Base-by-base conservation (phyloP, 1,140 invertebrate species). In the Drosophila oshimai region DNA sequence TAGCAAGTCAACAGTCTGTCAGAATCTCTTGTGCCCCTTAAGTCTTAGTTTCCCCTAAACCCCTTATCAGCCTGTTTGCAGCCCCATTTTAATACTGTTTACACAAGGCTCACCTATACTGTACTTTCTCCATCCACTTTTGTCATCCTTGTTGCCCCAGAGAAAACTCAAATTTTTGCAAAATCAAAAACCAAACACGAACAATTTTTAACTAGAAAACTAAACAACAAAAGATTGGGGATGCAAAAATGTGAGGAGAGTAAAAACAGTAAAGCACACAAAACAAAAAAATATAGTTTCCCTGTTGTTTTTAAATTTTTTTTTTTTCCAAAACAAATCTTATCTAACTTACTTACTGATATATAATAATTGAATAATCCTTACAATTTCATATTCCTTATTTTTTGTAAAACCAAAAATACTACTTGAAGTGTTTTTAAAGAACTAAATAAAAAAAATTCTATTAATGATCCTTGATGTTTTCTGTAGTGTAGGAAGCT, bases 11-110 rank as follows among this genome's bases (percentile, higher is more conserved):
- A 12, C 13, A 9, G 24, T 39, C 46, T 51, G 55, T 9, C 13
- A 6, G 0, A 2, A 29, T 13, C 6, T 1, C 18, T 33, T n/a
- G 3, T 17, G 1, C 9, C 6, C n/a, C 18, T 0, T 1, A 28
- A 18, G 9, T 37, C 15, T n/a, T 18, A 24, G 20, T 41, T 33
- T 18, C 12, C 3, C 20, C 7, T 33, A 44, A 62, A 44, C 58
- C 58, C 58, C 53, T 62, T 62, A 62, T 62, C 58, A 41, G 37
- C 7, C 53, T 28, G 37, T n/a, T 44, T 7, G 41, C 61, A 65
- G 61, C 18, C 57, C 26, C 18, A 13, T 39, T 46, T 60, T 17
- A n/a, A 24, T 49, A 39, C 15, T 65, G 42, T 61, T 46, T 61
- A 36, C 39, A 12, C 5, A 45, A 60, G 15, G 22, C 39, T 41